Conservation (phyloP, 1,140 invertebrate genomes). For the Yoshiicerus persimilis region DNA sequence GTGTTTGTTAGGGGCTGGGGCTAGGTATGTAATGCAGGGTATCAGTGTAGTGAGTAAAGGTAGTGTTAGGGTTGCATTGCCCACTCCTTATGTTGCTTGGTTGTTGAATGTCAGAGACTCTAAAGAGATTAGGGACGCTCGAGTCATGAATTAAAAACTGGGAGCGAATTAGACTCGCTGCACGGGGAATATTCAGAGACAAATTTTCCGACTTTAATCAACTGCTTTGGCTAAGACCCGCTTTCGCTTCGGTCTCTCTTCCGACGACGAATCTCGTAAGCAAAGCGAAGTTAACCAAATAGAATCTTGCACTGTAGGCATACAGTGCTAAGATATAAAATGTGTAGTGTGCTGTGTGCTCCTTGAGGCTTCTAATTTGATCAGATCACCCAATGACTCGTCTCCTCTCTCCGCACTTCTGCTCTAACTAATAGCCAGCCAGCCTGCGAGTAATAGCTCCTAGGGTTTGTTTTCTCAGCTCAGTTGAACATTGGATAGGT, state of each 20-base stretch:
- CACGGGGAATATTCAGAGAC: slow-evolving; percentile 25
- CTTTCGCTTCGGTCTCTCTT: slow-evolving; percentile 2
- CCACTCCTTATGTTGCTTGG: not conserved
- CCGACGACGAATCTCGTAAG: not conserved
- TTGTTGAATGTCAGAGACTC: slow-evolving; percentile 14
- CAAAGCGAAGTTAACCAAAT: not conserved
- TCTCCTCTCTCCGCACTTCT: not conserved
- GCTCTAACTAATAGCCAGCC: not conserved
- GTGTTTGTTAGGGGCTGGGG: not conserved
- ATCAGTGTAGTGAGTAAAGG: not conserved
- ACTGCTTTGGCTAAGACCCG: slow-evolving; percentile 17
- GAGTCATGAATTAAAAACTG: slow-evolving; percentile 37
- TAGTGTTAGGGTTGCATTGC: not conserved
- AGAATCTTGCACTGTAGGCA: not conserved
- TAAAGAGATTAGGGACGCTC: slow-evolving; percentile 36
- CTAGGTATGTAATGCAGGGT: too few species aligned
- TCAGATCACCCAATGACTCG: not conserved
- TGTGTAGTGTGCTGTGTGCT: not conserved
- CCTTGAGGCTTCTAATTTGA: not conserved
- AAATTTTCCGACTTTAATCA: slow-evolving; percentile 31
- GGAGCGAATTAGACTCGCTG: slow-evolving; percentile 16
- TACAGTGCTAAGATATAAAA: too few species aligned
- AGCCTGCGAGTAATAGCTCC: not conserved
- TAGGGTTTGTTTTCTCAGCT: not conserved
- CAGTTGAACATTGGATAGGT: not conserved